Percentiles rank a stretch among this genome's conserved stretches.
These are phyloP conservation scores for Piezodorus guildinii DNA, from an alignment of 1,140 invertebrate species.

Conservation along the genomic window DNA sequence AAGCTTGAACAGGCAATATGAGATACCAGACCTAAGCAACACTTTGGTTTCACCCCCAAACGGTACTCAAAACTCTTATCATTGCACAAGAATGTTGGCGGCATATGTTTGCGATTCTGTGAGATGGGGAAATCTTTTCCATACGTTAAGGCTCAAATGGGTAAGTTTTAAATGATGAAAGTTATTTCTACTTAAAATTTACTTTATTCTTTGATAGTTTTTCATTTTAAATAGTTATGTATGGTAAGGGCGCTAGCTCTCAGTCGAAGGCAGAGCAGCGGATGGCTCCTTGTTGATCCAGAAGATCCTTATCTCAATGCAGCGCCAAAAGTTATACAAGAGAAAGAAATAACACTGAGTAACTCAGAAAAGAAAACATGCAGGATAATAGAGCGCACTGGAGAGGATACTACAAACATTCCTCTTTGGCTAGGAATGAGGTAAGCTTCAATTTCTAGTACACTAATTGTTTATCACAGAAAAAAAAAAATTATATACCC, in stretches of 20 bases:
- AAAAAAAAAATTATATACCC: no score
- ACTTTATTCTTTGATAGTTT: neutral
- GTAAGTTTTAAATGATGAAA: neutral
- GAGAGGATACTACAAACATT: neutral
- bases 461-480: no score
- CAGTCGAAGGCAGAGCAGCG: neutral
- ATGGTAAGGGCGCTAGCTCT: neutral
- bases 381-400: neutral
- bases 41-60: neutral
- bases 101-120: neutral
- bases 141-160: slow-evolving; percentile 6
- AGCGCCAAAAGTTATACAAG: neutral
- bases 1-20: neutral
- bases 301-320: neutral
- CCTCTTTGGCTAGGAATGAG: slow-evolving; percentile 8
- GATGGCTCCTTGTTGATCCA: slow-evolving; percentile 1
- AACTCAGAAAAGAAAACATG: neutral
- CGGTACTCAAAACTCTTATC: neutral
- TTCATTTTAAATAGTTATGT: neutral
- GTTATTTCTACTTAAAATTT: neutral
- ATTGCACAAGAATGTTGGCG: slow-evolving; percentile 5
- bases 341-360: neutral
- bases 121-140: slow-evolving; percentile 14
- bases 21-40: slow-evolving; percentile 6
- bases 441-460: no score